Evolutionary conservation across 2,113 vertebrate species (phyloP).

Genomic region (Syrrhaptes paradoxus): DNA sequence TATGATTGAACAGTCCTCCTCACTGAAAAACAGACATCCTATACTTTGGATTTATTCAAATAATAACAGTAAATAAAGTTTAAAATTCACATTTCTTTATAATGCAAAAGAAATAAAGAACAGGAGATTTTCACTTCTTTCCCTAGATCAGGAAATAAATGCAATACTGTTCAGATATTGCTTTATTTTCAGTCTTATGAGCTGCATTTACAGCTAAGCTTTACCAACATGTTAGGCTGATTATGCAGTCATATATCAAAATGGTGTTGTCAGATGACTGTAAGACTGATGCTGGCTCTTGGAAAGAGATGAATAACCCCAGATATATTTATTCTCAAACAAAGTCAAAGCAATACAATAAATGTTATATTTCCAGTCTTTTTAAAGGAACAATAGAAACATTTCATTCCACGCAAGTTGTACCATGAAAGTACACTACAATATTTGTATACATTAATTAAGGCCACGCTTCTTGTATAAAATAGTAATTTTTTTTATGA

Average conservation of each 20-base stretch:
- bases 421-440: not conserved
- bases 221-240: not conserved
- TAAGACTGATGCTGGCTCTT: not conserved
- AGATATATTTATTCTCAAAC: not conserved
- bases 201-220: not conserved
- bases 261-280: not conserved
- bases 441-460: not conserved
- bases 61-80: not conserved
- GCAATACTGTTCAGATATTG: not conserved
- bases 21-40: not conserved
- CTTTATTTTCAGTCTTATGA: not conserved
- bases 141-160: not conserved
- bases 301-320: not conserved
- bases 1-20: not conserved
- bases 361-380: not conserved
- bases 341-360: not conserved
- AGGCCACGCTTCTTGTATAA: not conserved
- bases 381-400: not conserved
- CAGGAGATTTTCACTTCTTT: not conserved
- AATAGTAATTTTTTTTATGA: not conserved
- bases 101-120: not conserved
- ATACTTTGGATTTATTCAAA: conserved; percentile 1
- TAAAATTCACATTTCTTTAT: not conserved
- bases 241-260: not conserved
- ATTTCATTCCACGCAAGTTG: not conserved